Conservation (phyloP, 2,888 invertebrate genomes). For the Lepidochrysops patricia region DNA sequence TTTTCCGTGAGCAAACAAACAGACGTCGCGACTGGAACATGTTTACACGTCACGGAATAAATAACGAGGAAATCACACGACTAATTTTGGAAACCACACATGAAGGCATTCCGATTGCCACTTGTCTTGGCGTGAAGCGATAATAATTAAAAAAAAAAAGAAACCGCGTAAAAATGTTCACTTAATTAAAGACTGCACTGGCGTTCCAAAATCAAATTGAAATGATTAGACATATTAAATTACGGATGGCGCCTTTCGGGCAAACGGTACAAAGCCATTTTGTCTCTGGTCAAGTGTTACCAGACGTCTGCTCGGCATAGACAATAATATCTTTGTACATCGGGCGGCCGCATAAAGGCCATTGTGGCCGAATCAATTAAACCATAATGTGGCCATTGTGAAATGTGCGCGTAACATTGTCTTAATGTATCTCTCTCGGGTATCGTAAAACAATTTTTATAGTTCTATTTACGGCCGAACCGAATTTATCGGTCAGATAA, state of each 20-base stretch:
- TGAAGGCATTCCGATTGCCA: slow-evolving; percentile 15
- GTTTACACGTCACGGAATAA: slow-evolving; percentile 43
- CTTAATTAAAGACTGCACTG: neutral
- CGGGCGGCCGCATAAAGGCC: slow-evolving; percentile 54
- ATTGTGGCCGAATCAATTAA: slow-evolving; percentile 71
- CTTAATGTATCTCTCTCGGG: slow-evolving; percentile 65
- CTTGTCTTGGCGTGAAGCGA: slow-evolving; percentile 13
- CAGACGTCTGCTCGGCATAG: slow-evolving; percentile 66
- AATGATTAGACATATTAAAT: slow-evolving; percentile 51
- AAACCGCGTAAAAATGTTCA: neutral
- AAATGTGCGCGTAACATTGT: slow-evolving; percentile 64
- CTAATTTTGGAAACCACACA: slow-evolving; percentile 18
- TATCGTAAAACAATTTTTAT: slow-evolving; percentile 70
- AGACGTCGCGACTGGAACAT: slow-evolving; percentile 42
- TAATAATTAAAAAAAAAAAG: neutral
- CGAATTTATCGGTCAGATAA: slow-evolving; percentile 66
- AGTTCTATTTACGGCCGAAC: slow-evolving; percentile 63
- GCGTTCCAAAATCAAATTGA: slow-evolving; percentile 35
- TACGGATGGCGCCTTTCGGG: slow-evolving; percentile 67
- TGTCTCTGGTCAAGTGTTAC: slow-evolving; percentile 71
- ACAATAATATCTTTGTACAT: slow-evolving; percentile 67
- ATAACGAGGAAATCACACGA: slow-evolving; percentile 24
- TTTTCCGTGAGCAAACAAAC: slow-evolving; percentile 54
- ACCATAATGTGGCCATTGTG: slow-evolving; percentile 69
- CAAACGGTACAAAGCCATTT: slow-evolving; percentile 68